A percentile compares a stretch with the other conserved stretches of the same genome.
Conservation (phyloP, 2,888 invertebrate species). For the Eilema caniola region DNA sequence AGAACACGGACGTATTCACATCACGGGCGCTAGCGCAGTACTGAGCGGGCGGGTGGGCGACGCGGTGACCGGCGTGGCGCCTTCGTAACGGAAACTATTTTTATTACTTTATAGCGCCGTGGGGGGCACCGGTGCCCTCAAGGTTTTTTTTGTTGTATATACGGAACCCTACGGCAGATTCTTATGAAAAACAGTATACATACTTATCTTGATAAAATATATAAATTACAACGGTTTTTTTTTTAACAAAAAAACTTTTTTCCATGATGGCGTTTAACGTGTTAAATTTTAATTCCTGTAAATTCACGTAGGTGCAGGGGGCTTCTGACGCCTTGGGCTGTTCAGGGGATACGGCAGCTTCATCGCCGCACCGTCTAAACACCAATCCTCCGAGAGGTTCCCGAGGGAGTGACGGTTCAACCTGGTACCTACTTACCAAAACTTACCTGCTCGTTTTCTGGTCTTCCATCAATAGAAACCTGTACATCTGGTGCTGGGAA, state of each 20-base stretch:
- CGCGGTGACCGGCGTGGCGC: conserved; percentile 22
- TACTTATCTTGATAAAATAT: conserved; percentile 15
- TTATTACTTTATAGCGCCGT: conserved; percentile 23
- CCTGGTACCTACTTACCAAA: too few species aligned
- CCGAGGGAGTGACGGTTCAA: too few species aligned
- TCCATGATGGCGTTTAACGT: conserved; percentile 11
- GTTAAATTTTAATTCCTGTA: too few species aligned
- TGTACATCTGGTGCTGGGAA: too few species aligned
- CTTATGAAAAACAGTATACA: conserved; percentile 14
- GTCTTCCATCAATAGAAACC: too few species aligned
- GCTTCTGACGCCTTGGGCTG: too few species aligned
- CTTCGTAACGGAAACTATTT: conserved; percentile 21
- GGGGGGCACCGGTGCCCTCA: conserved; percentile 18
- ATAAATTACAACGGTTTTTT: conserved; percentile 3
- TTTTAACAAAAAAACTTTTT: conserved; percentile 8
- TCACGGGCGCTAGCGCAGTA: conserved; percentile 18
- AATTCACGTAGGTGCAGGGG: too few species aligned
- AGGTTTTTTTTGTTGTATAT: conserved; percentile 3
- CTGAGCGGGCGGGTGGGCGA: conserved; percentile 19
- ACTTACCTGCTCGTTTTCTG: too few species aligned
- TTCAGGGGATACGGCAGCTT: too few species aligned
- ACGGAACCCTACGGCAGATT: conserved; percentile 17
- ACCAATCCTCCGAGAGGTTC: too few species aligned
- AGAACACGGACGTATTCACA: too few species aligned
- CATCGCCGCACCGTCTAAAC: too few species aligned